These are phyloP conservation scores for Paratilapia polleni DNA, from an alignment of 2,113 vertebrate genomes.

Conservation along the genomic window DNA sequence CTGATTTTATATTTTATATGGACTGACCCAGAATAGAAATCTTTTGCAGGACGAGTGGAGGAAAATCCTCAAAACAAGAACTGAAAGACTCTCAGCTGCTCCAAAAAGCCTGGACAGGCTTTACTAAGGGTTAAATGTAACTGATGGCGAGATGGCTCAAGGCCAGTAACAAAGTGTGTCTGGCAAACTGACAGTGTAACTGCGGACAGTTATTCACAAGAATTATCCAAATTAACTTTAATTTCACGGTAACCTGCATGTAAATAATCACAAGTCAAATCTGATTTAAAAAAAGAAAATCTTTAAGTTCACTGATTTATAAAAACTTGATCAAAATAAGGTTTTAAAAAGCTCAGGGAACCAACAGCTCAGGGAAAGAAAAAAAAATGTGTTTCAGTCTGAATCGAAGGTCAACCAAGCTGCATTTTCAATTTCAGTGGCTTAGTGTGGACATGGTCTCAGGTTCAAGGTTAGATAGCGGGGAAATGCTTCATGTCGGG, in stretches of 20 bases:
- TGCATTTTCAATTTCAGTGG: background rate
- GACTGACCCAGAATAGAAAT: too few relatives aligned
- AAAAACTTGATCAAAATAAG: rapidly evolving
- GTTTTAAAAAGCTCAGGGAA: background rate
- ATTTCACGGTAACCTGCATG: too few relatives aligned
- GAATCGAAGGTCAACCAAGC: rapidly evolving
- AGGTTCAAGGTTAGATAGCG: background rate
- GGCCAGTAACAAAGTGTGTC: too few relatives aligned
- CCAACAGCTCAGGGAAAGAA: background rate
- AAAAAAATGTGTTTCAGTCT: background rate
- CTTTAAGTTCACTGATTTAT: background rate
- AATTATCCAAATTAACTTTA: too few relatives aligned
- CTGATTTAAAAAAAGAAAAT: background rate
- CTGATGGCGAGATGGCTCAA: too few relatives aligned
- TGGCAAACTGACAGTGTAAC: too few relatives aligned
- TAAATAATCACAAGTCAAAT: background rate
- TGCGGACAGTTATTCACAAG: too few relatives aligned
- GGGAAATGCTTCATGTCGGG: background rate
- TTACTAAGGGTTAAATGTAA: background rate
- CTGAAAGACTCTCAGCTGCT: too few relatives aligned
- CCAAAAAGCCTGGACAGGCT: background rate
- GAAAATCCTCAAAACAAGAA: too few relatives aligned
- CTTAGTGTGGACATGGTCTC: background rate
- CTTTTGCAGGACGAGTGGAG: too few relatives aligned
- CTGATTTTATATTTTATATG: too few relatives aligned